Conservation (phyloP, 2,113 vertebrate species). For the Protobothrops flavoviridis region DNA sequence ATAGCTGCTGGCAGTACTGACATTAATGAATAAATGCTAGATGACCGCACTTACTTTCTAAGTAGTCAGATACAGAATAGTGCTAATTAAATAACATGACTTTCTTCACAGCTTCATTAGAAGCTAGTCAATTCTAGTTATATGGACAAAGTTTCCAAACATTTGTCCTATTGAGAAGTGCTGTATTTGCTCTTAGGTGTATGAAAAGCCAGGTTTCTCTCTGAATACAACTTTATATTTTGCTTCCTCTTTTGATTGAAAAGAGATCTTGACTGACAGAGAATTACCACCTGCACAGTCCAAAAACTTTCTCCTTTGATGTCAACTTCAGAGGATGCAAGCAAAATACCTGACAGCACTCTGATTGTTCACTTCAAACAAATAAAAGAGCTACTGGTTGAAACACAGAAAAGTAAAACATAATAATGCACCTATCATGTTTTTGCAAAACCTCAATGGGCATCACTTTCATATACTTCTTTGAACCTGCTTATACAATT, state of each 20-base stretch:
- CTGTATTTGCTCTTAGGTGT: background rate
- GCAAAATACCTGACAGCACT: background rate
- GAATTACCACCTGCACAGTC: slow-evolving; percentile 24
- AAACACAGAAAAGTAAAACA: background rate
- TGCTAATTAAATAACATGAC: background rate
- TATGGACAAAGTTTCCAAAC: background rate
- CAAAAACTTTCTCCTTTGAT: slow-evolving; percentile 22
- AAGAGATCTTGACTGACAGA: background rate
- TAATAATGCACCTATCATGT: background rate
- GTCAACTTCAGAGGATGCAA: slow-evolving; percentile 9
- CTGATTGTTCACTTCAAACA: slow-evolving; percentile 15
- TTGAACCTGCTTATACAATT: background rate
- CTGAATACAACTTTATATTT: slow-evolving; percentile 6
- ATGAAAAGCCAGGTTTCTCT: background rate
- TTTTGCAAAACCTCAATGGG: background rate
- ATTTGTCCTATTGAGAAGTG: background rate
- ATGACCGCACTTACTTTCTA: background rate
- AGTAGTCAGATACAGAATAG: background rate
- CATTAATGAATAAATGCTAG: background rate
- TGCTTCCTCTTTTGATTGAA: background rate
- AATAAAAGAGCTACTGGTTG: background rate
- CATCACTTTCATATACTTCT: background rate
- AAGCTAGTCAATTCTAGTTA: background rate
- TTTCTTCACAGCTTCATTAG: background rate
- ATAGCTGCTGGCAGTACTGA: background rate